Percentiles rank a stretch among this genome's conserved stretches.
Conservation (phyloP, 2,797 vertebrate species). For the Enteromius fasciolatus region DNA sequence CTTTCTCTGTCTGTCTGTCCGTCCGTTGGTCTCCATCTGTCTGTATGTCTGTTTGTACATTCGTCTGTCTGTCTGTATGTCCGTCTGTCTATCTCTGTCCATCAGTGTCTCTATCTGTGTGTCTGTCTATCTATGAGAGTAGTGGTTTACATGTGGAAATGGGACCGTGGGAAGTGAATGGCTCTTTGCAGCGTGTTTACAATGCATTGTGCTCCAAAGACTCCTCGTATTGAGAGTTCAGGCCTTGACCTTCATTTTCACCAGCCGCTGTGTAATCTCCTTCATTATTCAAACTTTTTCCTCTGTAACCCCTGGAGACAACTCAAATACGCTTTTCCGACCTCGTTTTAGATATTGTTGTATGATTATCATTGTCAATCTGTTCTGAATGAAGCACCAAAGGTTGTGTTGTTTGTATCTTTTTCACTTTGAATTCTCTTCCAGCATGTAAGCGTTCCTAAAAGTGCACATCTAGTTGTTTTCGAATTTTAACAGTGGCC, state of each 20-base stretch:
- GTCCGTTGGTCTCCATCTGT: fast-evolving
- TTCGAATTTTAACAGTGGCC: constrained; percentile 17
- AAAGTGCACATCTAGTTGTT: constrained; percentile 13
- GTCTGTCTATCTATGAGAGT: neutral
- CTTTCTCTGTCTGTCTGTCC: neutral
- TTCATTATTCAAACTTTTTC: constrained; percentile 37
- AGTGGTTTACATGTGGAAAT: neutral
- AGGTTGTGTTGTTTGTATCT: neutral
- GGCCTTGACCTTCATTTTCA: constrained; percentile 34
- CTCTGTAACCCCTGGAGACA: constrained; percentile 16
- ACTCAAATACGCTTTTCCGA: constrained; percentile 31
- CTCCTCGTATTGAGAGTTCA: constrained; percentile 22
- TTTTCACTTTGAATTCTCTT: constrained; percentile 20
- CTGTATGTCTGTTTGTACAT: neutral
- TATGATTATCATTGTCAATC: neutral
- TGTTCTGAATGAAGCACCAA: neutral
- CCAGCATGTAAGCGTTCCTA: constrained; percentile 9
- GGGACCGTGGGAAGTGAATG: constrained; percentile 34
- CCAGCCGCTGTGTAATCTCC: constrained; percentile 27
- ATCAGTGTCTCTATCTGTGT: neutral
- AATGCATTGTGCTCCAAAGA: constrained; percentile 39
- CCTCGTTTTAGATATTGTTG: constrained; percentile 18
- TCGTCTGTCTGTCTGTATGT: neutral
- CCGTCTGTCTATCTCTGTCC: neutral
- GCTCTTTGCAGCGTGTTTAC: constrained; percentile 41